Evolutionary conservation across 2,113 vertebrate species (phyloP), one percentile per base, ranked within the genome.

Genomic region (Rynchops niger): DNA sequence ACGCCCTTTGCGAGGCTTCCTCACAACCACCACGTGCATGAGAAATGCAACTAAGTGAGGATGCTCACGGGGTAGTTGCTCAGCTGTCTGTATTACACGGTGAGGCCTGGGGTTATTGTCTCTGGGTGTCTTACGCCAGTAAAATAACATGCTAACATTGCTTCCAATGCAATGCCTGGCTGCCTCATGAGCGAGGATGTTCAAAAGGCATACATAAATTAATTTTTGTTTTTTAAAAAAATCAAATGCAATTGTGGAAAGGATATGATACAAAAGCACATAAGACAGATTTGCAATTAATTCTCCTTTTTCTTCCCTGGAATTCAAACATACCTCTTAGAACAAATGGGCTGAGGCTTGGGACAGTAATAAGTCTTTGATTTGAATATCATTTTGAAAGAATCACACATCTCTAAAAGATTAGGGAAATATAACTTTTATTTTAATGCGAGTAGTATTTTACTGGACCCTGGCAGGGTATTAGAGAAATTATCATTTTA

Each of bases 341-440:
- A 93, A 93, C 58, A 91, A 96, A 96, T 95, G 92, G 36, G 25
- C 49, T 86, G 53, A 92, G 45, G 34, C 40, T 72, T 40, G 71
- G 96, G 58, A 91, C 49, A 70, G 71, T 94, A 90, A 97, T 96
- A 96, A 82, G 89, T 91, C 78, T 93, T 95, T 92, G 70, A 96
- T 96, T 88, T 94, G 49, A 90, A 87, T 65, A 94, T 88, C 12
- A 96, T 79, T 97, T 95, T 91, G 58, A 96, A 96, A 97, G 74
- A 95, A 96, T 96, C 95, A 96, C 92, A 96, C 67, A 70, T 94
- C 74, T 96, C 91, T 95, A 72, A 82, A 87, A 97, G 95, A 96
- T 96, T 96, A 94, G 53, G 90, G 93, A 96, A 96, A 91, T 96
- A 79, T 88, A 96, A 96, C 93, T 95, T 96, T 93, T 95, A 96